Evolutionary conservation across 1,140 invertebrate genomes (phyloP), one percentile per base, ranked within the genome.

Genomic region (Sarcophaga bullata): DNA sequence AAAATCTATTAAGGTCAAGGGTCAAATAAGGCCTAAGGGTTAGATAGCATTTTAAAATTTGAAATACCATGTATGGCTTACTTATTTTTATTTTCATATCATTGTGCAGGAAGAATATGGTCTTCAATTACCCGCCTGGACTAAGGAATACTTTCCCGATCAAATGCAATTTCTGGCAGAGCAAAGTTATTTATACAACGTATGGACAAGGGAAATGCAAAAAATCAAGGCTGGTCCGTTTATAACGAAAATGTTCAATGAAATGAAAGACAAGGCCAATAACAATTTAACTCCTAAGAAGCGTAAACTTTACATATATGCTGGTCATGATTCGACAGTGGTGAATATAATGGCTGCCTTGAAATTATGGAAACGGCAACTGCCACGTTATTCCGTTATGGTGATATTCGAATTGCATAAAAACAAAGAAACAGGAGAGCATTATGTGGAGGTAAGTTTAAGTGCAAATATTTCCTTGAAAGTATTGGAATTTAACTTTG

Each of bases 321-420:
- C 93, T 7, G 94, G 94, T 6, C 95, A 97, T 86, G 96, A 97
- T 87, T 94, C 93, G 0, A 96, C 95, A 1, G 90, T 97, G 8
- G 92, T 93, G 0, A 94, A 95, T 84, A 85, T 96, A 7, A 87
- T 96, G 48, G 89, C 92, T 10, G 92, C 94, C 0, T 87, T 97
- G 76, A 92, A 93, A n/a, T 91, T 96, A 6, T 97, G 94, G 93
- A 92, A 96, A 82, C 90, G 91, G n/a, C 93, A 90, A 80, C 88
- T 94, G 80, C 95, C 96, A 0, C 91, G 91, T 19, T 97, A 95
- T 86, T 94, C 93, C 50, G 92, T 94, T 48, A 93, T 94, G 88
- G 89, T 93, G 0, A 89, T 97, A n/a, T 91, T 96, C 37, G 96
- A 97, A 87, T 89, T 97, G 6, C 94, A 95, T 81, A 91, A 93